A percentile compares a stretch with the other conserved stretches of the same genome.
phyloP scores from a whole-genome alignment of 2,113 vertebrate genomes.

The Atractosteus spatula region DNA sequence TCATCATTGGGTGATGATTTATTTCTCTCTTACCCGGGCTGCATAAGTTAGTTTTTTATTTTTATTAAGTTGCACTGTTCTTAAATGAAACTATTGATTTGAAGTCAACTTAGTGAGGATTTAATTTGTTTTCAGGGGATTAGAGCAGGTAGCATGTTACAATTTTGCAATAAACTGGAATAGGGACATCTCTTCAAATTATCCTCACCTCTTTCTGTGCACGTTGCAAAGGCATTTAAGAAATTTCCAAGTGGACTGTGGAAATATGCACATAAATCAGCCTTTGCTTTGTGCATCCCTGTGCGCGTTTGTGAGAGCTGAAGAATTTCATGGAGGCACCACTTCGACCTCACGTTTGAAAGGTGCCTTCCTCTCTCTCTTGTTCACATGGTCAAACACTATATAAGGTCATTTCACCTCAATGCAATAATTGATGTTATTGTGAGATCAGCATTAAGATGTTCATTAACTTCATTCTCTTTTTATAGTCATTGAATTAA shows the following conservation, averaged over 20 bases:
- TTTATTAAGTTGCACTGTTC: slow-evolving; percentile 95
- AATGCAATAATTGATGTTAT: not conserved
- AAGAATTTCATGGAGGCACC: not conserved
- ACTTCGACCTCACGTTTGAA: slow-evolving; percentile 63
- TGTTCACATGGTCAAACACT: not conserved
- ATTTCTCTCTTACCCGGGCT: slow-evolving; percentile 92
- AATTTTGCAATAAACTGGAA: slow-evolving; percentile 89
- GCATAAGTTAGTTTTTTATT: slow-evolving; percentile 97
- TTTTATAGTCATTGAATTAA: slow-evolving; percentile 66
- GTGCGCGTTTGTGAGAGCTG: not conserved
- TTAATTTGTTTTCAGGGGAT: slow-evolving; percentile 99
- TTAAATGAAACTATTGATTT: slow-evolving; percentile 99
- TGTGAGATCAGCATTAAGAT: slow-evolving; percentile 49
- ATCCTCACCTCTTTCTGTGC: slow-evolving; percentile 52
- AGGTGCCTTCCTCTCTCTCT: slow-evolving; percentile 9
- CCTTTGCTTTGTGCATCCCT: slow-evolving; percentile 58
- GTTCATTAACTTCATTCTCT: slow-evolving; percentile 58
- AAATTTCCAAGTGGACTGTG: slow-evolving; percentile 78
- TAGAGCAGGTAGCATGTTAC: slow-evolving; percentile 95
- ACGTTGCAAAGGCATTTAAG: slow-evolving; percentile 70
- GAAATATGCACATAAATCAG: slow-evolving; percentile 78
- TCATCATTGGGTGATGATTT: slow-evolving; percentile 87
- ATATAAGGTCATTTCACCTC: slow-evolving; percentile 20
- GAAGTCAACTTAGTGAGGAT: slow-evolving; percentile 97
- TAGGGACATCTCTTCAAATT: slow-evolving; percentile 72